Base-by-base conservation (phyloP, 2,888 invertebrate genomes). In the Agrenia bidenticulata region DNA sequence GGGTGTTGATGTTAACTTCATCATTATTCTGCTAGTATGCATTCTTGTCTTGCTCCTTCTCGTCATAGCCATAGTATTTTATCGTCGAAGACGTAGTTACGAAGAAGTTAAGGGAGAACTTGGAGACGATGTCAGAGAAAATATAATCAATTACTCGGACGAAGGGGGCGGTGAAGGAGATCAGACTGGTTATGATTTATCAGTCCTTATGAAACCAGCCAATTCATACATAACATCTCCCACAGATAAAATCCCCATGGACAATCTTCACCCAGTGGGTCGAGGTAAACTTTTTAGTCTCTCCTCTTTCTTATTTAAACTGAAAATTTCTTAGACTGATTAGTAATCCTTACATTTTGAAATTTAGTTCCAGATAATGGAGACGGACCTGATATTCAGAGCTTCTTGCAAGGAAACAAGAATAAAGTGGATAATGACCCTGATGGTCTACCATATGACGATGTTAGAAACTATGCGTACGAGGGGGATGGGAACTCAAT, bases 111-210 rank as follows among this genome's bases (percentile, higher is more conserved):
- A 90, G 78, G 93, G 93, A 78, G 94, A 96, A 77, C 81, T 82
- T 2, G 88, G 94, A 74, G 96, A 98, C 78, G 96, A 98, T 78
- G 94, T 96, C 37, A 84, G 97, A 66, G 98, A 98, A 80, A 99
- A 94, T 77, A 95, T 99, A 69, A 93, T 98, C 76, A 93, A 94
- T 77, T 98, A 99, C 78, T 94, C 95, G 78, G 97, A 98, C 78
- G 98, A 99, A 80, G 98, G 98, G 17, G 97, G 97, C 79, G 98
- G 98, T 79, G 94, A 99, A 80, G 94, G 94, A 0, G 98, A 99
- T 79, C 84, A 85, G 79, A 92, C 95, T 1, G 90, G 90, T 1
- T 95, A 92, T 80, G 94, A 95, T 79, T 84, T 95, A 65, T 89
- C 89, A 69, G 90, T 92, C 2, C 84, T 95, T 19, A 72, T 74